phyloP scores from a whole-genome alignment of 2,888 invertebrate species.

The Caenorhabditis parvicauda region DNA sequence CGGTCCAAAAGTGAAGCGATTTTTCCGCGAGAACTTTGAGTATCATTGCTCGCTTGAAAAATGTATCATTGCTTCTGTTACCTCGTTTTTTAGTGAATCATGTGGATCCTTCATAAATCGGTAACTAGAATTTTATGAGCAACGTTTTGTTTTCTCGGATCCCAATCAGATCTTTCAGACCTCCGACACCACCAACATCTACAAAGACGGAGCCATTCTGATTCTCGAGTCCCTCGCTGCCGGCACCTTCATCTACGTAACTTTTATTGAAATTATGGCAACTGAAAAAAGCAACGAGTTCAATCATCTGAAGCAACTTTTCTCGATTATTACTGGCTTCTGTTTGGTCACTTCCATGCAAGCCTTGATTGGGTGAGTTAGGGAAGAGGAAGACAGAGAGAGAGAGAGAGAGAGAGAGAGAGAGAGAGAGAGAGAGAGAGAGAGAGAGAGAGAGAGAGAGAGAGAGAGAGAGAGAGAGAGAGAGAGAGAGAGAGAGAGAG shows the following conservation, averaged over 20 bases:
- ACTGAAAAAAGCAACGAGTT: conserved; percentile 43
- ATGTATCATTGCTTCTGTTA: too few species aligned
- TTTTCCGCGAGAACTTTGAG: too few species aligned
- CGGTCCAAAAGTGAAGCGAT: background rate
- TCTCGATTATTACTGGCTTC: conserved; percentile 53
- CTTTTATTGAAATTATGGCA: conserved; percentile 46
- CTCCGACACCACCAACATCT: conserved; percentile 30
- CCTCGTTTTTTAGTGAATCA: too few species aligned
- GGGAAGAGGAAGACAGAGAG: too few species aligned
- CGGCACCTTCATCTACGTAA: conserved; percentile 59
- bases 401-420: too few species aligned
- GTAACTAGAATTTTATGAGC: background rate
- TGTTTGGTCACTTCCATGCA: conserved; percentile 44
- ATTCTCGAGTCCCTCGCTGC: conserved; percentile 53
- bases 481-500: too few species aligned
- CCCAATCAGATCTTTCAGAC: conserved; percentile 17
- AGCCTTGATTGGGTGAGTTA: conserved; percentile 26
- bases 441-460: too few species aligned
- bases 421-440: too few species aligned
- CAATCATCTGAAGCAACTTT: conserved; percentile 48
- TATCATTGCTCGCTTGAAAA: too few species aligned
- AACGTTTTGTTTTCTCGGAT: background rate
- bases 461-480: too few species aligned
- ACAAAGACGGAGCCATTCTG: conserved; percentile 50
- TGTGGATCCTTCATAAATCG: too few species aligned